Percentiles rank a stretch among this genome's conserved stretches.
Evolutionary conservation across 2,113 vertebrate genomes (phyloP).

Genomic region (Centropus bengalensis): DNA sequence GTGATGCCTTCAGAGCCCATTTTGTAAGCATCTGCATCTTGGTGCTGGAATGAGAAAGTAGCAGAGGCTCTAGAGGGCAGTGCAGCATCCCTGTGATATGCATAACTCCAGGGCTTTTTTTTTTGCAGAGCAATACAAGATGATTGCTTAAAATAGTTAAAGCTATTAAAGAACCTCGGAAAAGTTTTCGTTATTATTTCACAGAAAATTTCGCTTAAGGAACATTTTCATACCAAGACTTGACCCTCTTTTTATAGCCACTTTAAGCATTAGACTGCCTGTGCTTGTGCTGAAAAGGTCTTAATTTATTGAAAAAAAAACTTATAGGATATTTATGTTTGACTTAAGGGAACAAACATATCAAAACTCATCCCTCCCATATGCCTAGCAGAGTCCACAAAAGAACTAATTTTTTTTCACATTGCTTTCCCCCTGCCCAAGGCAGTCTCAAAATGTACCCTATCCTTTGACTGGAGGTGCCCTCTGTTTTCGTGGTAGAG

Average conservation of each 20-base stretch:
- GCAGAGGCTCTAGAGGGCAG: slow-evolving; percentile 56
- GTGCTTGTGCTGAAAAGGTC: not conserved
- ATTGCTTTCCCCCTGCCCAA: not conserved
- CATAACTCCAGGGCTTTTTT: not conserved
- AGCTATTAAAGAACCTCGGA: not conserved
- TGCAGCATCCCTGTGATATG: not conserved
- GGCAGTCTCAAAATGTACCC: not conserved
- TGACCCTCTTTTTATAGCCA: not conserved
- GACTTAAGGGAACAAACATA: not conserved
- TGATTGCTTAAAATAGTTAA: not conserved
- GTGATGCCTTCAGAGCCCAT: not conserved
- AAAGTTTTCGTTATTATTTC: not conserved
- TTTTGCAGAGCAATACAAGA: not conserved
- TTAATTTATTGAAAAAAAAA: not conserved
- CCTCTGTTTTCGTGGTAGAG: not conserved
- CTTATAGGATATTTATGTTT: not conserved
- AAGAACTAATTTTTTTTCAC: not conserved
- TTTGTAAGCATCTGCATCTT: not conserved
- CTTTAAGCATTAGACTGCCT: not conserved
- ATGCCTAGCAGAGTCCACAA: not conserved
- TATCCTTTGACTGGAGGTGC: not conserved
- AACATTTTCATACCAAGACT: not conserved
- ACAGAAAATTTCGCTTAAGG: not conserved
- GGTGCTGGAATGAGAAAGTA: not conserved
- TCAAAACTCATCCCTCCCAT: not conserved